Conservation (phyloP, 2,888 invertebrate species). For the Nemapogon koenigi region DNA sequence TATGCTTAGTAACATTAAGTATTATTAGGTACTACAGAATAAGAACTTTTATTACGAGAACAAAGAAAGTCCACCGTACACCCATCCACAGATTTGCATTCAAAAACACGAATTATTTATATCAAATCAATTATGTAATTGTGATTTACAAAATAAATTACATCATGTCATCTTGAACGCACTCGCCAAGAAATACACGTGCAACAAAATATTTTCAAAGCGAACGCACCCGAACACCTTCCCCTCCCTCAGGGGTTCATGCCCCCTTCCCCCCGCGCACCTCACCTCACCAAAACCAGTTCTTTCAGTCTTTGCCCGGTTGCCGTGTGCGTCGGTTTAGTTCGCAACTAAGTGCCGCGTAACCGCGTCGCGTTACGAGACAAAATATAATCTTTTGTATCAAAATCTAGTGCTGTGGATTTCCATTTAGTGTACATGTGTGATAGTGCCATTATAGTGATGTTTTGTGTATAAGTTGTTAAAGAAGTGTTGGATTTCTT, state of each 20-base stretch:
- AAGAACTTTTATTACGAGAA: no score
- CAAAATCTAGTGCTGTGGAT: slow-evolving; percentile 57
- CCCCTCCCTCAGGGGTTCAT: slow-evolving; percentile 24
- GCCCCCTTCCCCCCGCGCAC: slow-evolving; percentile 24
- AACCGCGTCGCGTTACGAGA: slow-evolving; percentile 40
- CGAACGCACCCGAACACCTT: slow-evolving; percentile 49
- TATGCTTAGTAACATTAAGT: no score
- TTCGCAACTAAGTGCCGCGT: slow-evolving; percentile 24
- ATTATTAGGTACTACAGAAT: no score
- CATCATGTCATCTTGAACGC: slow-evolving; percentile 25
- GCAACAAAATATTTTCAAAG: slow-evolving; percentile 65
- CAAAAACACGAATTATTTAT: no score
- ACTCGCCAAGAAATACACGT: slow-evolving; percentile 57
- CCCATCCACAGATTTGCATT: no score
- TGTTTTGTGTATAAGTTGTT: slow-evolving; percentile 46
- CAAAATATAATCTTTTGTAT: slow-evolving; percentile 51
- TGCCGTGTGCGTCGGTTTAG: slow-evolving; percentile 57
- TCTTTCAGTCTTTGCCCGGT: slow-evolving; percentile 61
- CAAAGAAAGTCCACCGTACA: no score
- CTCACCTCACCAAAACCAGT: slow-evolving; percentile 43
- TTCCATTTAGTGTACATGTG: slow-evolving; percentile 43
- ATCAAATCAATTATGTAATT: neutral
- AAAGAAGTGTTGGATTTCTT: slow-evolving; percentile 47
- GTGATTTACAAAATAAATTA: neutral
- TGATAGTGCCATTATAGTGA: slow-evolving; percentile 57